Evolutionary conservation across 1,140 invertebrate species (phyloP), one percentile per base, ranked within the genome.

Genomic region (Habropoda laboriosa): DNA sequence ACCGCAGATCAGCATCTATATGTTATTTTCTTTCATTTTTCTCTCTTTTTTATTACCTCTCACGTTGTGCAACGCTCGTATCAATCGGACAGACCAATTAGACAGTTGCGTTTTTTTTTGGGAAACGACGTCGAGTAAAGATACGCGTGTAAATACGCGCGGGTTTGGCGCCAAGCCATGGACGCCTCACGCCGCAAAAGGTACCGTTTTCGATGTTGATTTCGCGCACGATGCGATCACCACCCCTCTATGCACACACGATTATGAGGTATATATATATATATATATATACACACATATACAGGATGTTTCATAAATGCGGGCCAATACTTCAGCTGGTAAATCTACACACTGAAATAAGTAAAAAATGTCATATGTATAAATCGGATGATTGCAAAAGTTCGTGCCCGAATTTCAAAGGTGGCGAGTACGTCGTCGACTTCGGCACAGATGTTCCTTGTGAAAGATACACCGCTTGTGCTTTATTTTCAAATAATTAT

Each of bases 221-320:
- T 70, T 77, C 42, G 64, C 42, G 61, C 60, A 53, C 61, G 60
- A 66, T 51, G 27, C 49, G 63, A 45, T 32, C 27, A n/a, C 12
- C 8, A 4, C 10, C 32, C 18, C 24, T 40, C 21, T n/a, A n/a
- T 1, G 16, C 12, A 27, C 7, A 13, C 30, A 61, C 71, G 42
- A 73, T 47, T n/a, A 66, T 45, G 38, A 64, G 75, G 68, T 72
- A 83, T 83, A 71, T 61, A 6, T 55, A 30, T 55, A 57, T 30
- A 10, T 24, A 24, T 53, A n/a, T n/a, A n/a, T n/a, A n/a, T n/a
- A n/a, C n/a, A n/a, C n/a, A n/a, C n/a, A n/a, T n/a, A n/a, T n/a
- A n/a, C n/a, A n/a, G n/a, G n/a, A n/a, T n/a, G n/a, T n/a, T n/a
- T n/a, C n/a, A n/a, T n/a, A n/a, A n/a, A n/a, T n/a, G n/a, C n/a